Evolutionary conservation across 2,113 vertebrate species (phyloP), one percentile per base, ranked within the genome.

Genomic region (Eurypyga helias): DNA sequence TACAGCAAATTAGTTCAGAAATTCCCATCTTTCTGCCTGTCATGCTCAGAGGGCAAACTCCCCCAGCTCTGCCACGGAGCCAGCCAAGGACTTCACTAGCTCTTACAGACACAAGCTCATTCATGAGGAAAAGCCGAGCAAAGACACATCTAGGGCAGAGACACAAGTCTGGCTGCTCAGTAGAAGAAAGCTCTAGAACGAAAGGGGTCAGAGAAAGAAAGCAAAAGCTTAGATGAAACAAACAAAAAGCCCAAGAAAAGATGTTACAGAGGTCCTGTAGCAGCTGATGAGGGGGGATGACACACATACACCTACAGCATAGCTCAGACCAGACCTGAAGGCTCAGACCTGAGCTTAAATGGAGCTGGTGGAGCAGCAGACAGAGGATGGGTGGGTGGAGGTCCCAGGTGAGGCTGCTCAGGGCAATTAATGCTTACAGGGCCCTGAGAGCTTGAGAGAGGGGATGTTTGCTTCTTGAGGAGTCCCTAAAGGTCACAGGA

Each of bases 1-100:
- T 97, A 91, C 95, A 83, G 87, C 58, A 96, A 88, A 93, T 95
- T 65, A 95, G 58, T 73, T 95, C 76, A 90, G 82, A 95, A 93
- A 83, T 86, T 64, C 75, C 85, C 90, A 83, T 90, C 75, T 11
- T 64, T 70, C 89, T 76, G 89, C 83, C 83, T 93, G 91, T 64
- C 87, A n/a, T 7, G 78, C 85, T 94, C 92, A 83, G 87, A 90
- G 93, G 93, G 62, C 91, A 93, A 96, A 85, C 58, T 88, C 91
- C 28, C n/a, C 52, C 17, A 13, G 38, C 64, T 81, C 69, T 8
- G 26, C 67, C 70, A 76, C 38, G 0, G 0, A 62, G 49, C 24
- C 62, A 45, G 61, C 64, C 82, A 73, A 90, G 82, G 66, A 36
- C 89, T 87, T 43, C 31, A 28, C 58, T 6, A 16, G 67, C 58